Percentiles rank a stretch among this genome's conserved stretches.
phyloP scores from a whole-genome alignment of 2,797 vertebrate genomes.

The Craterocephalus amniculus region DNA sequence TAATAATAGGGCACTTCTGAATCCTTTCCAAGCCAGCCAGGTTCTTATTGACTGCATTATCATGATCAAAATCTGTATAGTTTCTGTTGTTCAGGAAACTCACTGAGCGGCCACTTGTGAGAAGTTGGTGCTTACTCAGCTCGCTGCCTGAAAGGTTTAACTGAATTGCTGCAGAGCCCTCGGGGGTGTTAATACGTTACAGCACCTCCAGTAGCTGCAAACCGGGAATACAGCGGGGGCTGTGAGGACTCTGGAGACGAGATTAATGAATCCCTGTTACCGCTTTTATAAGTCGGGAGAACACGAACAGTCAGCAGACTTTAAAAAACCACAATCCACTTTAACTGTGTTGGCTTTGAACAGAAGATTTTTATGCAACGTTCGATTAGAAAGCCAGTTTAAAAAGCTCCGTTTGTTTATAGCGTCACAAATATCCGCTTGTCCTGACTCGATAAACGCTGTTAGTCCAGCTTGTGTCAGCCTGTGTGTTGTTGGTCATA shows the following conservation, averaged over 20 bases:
- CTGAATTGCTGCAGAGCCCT: conserved; percentile 26
- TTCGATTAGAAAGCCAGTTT: conserved; percentile 22
- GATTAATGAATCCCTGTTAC: conserved; percentile 32
- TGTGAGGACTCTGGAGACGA: conserved; percentile 22
- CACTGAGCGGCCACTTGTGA: conserved; percentile 6
- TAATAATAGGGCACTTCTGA: not conserved
- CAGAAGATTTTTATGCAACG: not conserved
- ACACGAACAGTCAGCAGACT: conserved; percentile 1
- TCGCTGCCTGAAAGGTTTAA: conserved; percentile 40
- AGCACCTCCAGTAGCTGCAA: conserved; percentile 23
- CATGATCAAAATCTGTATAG: not conserved
- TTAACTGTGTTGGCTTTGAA: conserved; percentile 14
- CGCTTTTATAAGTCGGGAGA: conserved; percentile 20
- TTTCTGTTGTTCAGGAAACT: conserved; percentile 15
- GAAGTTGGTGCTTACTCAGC: conserved; percentile 53
- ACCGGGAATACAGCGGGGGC: conserved; percentile 15
- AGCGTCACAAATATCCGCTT: conserved; percentile 15
- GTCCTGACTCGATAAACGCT: not conserved
- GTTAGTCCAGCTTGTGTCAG: not conserved
- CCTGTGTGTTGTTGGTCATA: conserved; percentile 9
- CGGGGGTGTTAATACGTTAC: conserved; percentile 49
- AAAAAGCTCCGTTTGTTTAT: conserved; percentile 16
- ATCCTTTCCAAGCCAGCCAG: not conserved
- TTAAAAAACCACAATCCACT: conserved; percentile 4
- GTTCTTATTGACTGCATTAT: not conserved